phyloP scores from a whole-genome alignment of 1,140 invertebrate species.

The Trinorchestia longiramus region DNA sequence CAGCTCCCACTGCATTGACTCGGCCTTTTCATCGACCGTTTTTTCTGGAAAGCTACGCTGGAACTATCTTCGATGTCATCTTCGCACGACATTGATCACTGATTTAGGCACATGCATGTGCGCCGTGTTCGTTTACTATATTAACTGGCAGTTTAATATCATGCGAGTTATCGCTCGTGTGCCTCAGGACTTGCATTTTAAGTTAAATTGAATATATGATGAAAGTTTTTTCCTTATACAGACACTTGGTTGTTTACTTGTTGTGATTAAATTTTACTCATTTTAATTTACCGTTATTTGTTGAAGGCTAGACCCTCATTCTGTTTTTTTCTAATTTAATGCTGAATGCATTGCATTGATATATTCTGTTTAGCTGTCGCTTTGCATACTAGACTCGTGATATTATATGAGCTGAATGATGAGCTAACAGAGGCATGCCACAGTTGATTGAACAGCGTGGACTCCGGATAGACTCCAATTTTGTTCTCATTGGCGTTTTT shows the following conservation, averaged over 20 bases:
- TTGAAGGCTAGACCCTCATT: neutral
- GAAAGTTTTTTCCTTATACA: neutral
- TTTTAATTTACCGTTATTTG: neutral
- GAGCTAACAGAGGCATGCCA: no score
- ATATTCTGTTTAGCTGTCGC: neutral
- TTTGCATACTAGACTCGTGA: neutral
- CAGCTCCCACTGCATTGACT: neutral
- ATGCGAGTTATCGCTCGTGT: neutral
- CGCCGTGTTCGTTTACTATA: neutral
- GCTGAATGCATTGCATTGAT: neutral
- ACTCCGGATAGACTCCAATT: no score
- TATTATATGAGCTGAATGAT: no score
- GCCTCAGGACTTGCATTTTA: neutral
- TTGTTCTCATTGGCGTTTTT: no score
- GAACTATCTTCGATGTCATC: constrained; percentile 44
- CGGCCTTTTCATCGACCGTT: neutral
- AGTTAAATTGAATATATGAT: neutral
- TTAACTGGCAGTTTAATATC: neutral
- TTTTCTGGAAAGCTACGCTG: neutral
- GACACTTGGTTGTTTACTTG: neutral
- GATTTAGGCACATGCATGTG: constrained; percentile 20
- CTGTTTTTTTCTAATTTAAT: neutral
- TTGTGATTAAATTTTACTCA: neutral
- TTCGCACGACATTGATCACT: constrained; percentile 46
- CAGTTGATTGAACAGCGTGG: no score